A percentile compares a stretch with the other conserved stretches of the same genome.
These are phyloP conservation scores for Smutsia gigantea DNA, from an alignment of 2,797 vertebrate species.

Conservation along the genomic window DNA sequence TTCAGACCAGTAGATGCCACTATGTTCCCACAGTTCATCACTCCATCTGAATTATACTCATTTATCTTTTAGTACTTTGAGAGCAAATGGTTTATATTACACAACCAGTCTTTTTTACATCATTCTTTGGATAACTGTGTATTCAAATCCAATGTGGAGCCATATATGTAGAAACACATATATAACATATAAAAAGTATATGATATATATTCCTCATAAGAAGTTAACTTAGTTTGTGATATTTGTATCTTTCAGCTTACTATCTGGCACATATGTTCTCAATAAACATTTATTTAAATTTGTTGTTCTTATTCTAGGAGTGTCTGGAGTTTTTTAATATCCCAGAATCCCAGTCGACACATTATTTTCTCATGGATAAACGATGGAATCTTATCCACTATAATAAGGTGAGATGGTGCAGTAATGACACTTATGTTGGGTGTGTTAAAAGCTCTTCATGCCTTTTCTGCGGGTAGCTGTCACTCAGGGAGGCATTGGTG, in stretches of 20 bases:
- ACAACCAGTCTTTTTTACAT: neutral
- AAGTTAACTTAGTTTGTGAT: neutral
- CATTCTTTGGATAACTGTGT: neutral
- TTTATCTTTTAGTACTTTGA: neutral
- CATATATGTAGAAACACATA: neutral
- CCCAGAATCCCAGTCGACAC: slow-evolving; percentile 96
- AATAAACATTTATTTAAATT: slow-evolving; percentile 26
- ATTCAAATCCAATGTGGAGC: neutral
- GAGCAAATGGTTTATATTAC: neutral
- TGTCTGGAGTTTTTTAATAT: slow-evolving; percentile 99
- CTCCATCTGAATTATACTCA: neutral
- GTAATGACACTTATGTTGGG: fast-evolving
- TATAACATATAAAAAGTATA: neutral
- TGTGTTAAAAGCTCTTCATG: neutral
- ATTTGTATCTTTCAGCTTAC: slow-evolving; percentile 7
- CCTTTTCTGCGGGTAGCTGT: neutral
- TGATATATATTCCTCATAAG: neutral
- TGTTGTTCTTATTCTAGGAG: slow-evolving; percentile 88
- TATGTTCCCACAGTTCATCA: neutral
- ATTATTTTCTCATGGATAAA: slow-evolving; percentile 99
- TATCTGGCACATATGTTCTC: neutral
- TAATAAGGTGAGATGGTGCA: slow-evolving; percentile 91
- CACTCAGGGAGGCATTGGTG: fast-evolving
- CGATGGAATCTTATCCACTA: slow-evolving; percentile 99
- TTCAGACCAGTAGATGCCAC: neutral